Base-by-base conservation (phyloP, 2,113 vertebrate species). In the Brachypteracias leptosomus region DNA sequence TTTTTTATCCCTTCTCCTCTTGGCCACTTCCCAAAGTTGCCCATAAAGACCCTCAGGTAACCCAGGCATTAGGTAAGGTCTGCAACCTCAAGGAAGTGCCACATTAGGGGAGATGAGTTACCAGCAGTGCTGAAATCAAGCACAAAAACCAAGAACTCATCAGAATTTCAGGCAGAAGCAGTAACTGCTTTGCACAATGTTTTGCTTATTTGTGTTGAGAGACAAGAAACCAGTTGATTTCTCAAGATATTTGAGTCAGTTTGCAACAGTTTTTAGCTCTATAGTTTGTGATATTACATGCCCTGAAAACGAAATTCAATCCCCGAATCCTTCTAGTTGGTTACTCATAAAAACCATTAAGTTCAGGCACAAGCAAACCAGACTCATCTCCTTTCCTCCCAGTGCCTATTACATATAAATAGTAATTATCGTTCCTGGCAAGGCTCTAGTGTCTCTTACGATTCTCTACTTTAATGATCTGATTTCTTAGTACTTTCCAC, bases 351-450 rank as follows among this genome's bases (percentile, higher is more conserved):
- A 95, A 94, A 76, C 92, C 80, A 95, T 97, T 97, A 96, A 95
- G 88, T 89, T 96, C 74, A 81, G 83, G 79, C 90, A 90, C 89
- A 96, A 93, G 91, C 93, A 96, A 95, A 85, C 52, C 72, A 93
- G 82, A 82, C 89, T 92, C 94, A 90, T 97, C 93, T 94, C 94
- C 20, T 85, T 95, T 82, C 94, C 90, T 92, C 92, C 92, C 65
- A 87, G 89, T 79, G 71, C 82, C 92, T 94, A 95, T 95, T 96
- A 97, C 93, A 93, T 89, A 97, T 88, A 97, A 96, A 96, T 82
- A 97, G 96, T 94, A 96, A 96, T 97, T 94, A 97, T 93, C 93
- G 94, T 94, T 96, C 88, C 95, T 97, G 96, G 96, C 95, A 96
- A 91, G 72, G 84, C 85, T 89, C 77, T 95, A 65, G 95, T 86